These are phyloP conservation scores for Oenanthe oenanthe DNA, from an alignment of 2,113 vertebrate genomes.

Conservation along the genomic window DNA sequence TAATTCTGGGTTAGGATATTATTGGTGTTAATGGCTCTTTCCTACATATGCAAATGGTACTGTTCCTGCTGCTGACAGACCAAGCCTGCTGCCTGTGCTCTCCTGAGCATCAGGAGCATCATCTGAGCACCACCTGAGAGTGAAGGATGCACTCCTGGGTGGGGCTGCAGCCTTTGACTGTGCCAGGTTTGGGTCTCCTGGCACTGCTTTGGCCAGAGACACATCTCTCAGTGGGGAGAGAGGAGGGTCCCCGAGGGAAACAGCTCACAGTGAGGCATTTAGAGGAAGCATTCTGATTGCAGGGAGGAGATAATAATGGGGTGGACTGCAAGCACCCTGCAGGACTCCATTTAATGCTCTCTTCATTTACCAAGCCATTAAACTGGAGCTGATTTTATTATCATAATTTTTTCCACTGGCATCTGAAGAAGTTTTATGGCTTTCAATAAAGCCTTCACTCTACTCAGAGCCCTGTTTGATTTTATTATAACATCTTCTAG, in stretches of 20 bases:
- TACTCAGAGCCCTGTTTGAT: constrained; percentile 51
- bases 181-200: background rate
- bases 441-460: constrained; percentile 66
- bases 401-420: constrained; percentile 51
- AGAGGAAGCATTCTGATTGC: background rate
- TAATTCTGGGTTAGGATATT: background rate
- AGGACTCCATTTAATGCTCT: constrained; percentile 43
- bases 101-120: too few relatives aligned
- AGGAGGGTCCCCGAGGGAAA: background rate
- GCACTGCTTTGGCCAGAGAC: background rate
- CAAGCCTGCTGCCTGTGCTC: background rate
- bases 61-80: background rate
- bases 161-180: background rate
- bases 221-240: background rate
- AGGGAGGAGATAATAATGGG: background rate
- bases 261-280: background rate
- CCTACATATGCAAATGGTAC: background rate
- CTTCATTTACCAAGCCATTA: constrained; percentile 72
- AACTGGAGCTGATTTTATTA: constrained; percentile 63
- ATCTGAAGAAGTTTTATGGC: constrained; percentile 63
- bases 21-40: background rate
- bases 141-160: background rate
- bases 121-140: background rate
- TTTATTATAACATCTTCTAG: constrained; percentile 57
- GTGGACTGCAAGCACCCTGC: constrained; percentile 28